Base-by-base conservation (phyloP, 92 coral and sea anemone species). In the Anthopleura xanthogrammica region DNA sequence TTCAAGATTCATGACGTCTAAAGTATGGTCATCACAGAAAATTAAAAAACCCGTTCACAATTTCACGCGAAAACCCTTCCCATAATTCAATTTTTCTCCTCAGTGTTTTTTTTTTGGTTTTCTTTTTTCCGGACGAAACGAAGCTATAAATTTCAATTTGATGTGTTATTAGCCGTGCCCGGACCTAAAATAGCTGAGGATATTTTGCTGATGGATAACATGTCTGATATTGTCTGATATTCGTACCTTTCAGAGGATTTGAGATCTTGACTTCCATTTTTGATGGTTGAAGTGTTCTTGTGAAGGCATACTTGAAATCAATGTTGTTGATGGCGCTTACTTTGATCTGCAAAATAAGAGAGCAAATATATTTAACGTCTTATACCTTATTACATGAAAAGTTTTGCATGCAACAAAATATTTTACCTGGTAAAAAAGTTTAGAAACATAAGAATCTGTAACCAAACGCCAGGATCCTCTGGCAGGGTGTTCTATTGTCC, bases 311-410 rank as follows among this genome's bases (percentile, higher is more conserved):
- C 52, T 92, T 90, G 36, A 92, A 92, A 50, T 86, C 86, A 88
- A 89, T 83, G 78, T 92, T 92, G 54, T 87, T 73, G 36, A 83
- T 80, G 75, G 90, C 84, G 84, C 87, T 89, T 17, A 90, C 88
- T 65, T 88, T 90, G 80, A 92, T 88, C 88, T 92, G 41, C 11
- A 19, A 22, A 19, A n/a, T n/a, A 40, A 58, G 19, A 39, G 6
- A 42, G 11, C 4, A 75, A 42, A 75, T 42, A 0, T 1, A 5
- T 10, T 5, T 20, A 42, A 75, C 16, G 50, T 46, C 50, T 46
- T 46, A 46, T 46, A 46, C 50, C 50, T 46, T 3, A 46, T 46
- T 46, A 46, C 50, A 46, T 19, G 64, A 14, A 58, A 16, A 19
- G 12, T 12, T 58, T 19, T 17, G 19, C 64, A 62, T 36, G 74